These are phyloP conservation scores for Craterocephalus amniculus DNA, from an alignment of 2,797 vertebrate species.

Conservation along the genomic window DNA sequence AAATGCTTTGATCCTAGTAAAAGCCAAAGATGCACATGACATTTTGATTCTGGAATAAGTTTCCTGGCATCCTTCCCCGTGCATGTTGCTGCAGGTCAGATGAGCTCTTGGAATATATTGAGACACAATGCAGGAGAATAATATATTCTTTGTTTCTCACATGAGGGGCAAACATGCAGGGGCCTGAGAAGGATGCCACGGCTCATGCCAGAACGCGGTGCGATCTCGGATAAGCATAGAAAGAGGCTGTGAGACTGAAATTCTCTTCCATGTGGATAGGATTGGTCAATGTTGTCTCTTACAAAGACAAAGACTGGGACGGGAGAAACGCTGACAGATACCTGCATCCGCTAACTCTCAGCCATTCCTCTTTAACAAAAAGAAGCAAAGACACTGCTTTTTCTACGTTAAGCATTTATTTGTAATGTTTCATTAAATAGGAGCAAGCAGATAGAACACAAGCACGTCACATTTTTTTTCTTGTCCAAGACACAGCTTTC, in stretches of 20 bases:
- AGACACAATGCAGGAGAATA: constrained; percentile 64
- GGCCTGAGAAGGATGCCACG: constrained; percentile 50
- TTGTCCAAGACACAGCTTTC: constrained; percentile 86
- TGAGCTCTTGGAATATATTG: constrained; percentile 77
- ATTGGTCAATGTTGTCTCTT: constrained; percentile 43
- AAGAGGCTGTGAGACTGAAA: constrained; percentile 59
- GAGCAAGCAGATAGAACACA: constrained; percentile 96
- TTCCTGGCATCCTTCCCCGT: constrained; percentile 66
- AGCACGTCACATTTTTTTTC: constrained; percentile 90
- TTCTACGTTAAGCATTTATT: constrained; percentile 92
- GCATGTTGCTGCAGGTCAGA: constrained; percentile 62
- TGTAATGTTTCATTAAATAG: constrained; percentile 88
- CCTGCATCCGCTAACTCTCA: constrained; percentile 70
- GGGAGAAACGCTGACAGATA: constrained; percentile 60
- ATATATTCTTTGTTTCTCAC: constrained; percentile 76
- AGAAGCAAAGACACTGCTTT: constrained; percentile 81
- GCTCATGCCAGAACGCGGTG: constrained; percentile 74
- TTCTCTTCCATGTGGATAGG: constrained; percentile 86
- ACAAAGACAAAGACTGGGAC: constrained; percentile 63
- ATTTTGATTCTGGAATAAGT: constrained; percentile 70
- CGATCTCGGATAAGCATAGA: constrained; percentile 62
- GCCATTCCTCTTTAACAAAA: constrained; percentile 66
- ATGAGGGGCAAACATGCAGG: constrained; percentile 68
- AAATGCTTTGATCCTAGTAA: neutral
- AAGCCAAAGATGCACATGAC: constrained; percentile 59